Base-by-base conservation (phyloP, 2,888 invertebrate genomes). In the Eupithecia subumbrata region DNA sequence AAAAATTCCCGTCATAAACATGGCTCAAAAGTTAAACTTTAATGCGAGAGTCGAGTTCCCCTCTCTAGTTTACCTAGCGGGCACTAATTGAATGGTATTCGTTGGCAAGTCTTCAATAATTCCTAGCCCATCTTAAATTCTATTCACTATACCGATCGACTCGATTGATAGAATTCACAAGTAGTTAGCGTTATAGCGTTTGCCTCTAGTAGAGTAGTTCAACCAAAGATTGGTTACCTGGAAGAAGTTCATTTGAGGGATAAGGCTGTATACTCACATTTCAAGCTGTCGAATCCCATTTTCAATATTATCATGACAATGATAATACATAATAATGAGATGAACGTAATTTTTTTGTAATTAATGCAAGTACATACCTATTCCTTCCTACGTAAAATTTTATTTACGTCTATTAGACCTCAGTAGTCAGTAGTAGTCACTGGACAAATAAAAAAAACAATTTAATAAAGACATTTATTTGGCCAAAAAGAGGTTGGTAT, bases 91-190 rank as follows among this genome's bases (percentile, higher is more conserved):
- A 64, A 64, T 22, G 64, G 30, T 25, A 60, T 25, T 60, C 60
- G 25, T 34, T 37, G 64, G 34, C 34, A 34, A 64, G 34, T 64
- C 64, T 37, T 64, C 64, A 67, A 67, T 67, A 67, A 67, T 67
- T 67, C 40, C n/a, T 22, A 12, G 18, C 40, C 40, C 66, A 67
- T 67, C 66, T 67, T 37, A 37, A 37, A 67, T 67, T 67, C 66
- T 67, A 67, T 67, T 37, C n/a, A 67, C 18, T 37, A 11, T n/a
- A 66, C 18, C 34, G 34, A 40, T 40, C 40, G 66, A 37, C 11
- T 37, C 30, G 34, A 2, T 7, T 66, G 11, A n/a, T 67, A 37
- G 66, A 67, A 67, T 67, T 67, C 66, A 18, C n/a, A 12, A 34
- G 66, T n/a, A 67, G 37, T 25, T 56, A 22, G 56, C 56, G 11